Base-by-base conservation (phyloP, 2,113 vertebrate species). In the Varanus komodoensis region DNA sequence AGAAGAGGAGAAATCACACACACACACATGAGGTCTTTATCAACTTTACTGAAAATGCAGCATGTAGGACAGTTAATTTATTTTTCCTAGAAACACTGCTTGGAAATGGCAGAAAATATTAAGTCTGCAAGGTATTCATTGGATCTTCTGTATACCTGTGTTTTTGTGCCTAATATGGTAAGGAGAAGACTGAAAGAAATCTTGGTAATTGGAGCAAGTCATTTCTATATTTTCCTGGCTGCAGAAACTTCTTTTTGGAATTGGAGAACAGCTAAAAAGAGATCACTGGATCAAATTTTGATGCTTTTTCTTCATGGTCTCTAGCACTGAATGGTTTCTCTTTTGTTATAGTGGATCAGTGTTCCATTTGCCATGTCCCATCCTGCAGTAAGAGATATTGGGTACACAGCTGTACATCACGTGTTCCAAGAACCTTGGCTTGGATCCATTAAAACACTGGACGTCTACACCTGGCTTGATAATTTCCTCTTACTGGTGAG, bases 311-410 rank as follows among this genome's bases (percentile, higher is more conserved):
- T 57, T 89, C 8, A 44, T 1, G 1, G 3, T 29, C 90, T 87
- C 64, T 74, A 71, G 3, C 74, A 11, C 48, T 89, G 93, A 54
- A 6, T 83, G 14, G 7, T 96, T 90, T 44, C 23, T 96, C 89
- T 97, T 92, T 97, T 75, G 21, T 96, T 95, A 8, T 95, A 99
- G 99, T 99, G 99, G 99, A 97, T 99, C 97, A 99, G 99, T 4
- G 98, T 99, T 89, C 99, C 99, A 84, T 99, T 99, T 82, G 99
- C 99, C 0, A 94, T 99, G 96, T 98, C 97, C 87, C 98, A 99
- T 88, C 98, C 98, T 88, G 99, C 98, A 19, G 99, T 99, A 92
- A 95, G 98, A 9, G 98, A 99, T 96, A 99, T 99, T 71, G 96
- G 96, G 8, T 91, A 98, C 85, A 98, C 99, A 0, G 99, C 99